These are phyloP conservation scores for Blastobasis adustella DNA, from an alignment of 2,888 invertebrate species.

Conservation along the genomic window DNA sequence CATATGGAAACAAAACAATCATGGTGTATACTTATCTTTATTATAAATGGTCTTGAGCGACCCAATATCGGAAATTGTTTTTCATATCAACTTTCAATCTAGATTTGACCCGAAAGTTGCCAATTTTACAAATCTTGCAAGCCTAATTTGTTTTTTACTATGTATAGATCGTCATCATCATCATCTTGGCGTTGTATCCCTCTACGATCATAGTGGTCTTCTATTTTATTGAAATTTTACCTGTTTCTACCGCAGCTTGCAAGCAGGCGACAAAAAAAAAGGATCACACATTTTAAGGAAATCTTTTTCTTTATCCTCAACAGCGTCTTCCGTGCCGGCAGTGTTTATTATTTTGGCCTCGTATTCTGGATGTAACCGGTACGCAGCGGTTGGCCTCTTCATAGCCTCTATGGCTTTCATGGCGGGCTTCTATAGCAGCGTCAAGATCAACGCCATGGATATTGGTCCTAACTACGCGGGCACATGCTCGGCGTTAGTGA, in stretches of 20 bases:
- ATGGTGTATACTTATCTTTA: too few species aligned
- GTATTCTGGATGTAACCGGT: slow-evolving; percentile 75
- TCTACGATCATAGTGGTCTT: too few species aligned
- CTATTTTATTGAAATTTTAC: too few species aligned
- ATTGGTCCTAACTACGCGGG: slow-evolving; percentile 79
- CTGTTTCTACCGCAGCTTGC: neutral
- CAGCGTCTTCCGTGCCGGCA: slow-evolving; percentile 78
- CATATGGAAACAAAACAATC: too few species aligned
- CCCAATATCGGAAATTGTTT: too few species aligned
- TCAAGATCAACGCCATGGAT: slow-evolving; percentile 80
- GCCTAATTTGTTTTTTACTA: too few species aligned
- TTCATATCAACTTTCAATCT: too few species aligned
- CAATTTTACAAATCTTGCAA: too few species aligned
- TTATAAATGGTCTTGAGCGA: too few species aligned
- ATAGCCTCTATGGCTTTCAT: slow-evolving; percentile 78
- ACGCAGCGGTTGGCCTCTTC: slow-evolving; percentile 68
- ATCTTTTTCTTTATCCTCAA: slow-evolving; percentile 22
- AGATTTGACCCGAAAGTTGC: too few species aligned
- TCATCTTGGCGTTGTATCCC: too few species aligned
- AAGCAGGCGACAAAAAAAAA: neutral
- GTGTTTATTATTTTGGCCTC: slow-evolving; percentile 77
- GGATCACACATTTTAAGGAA: slow-evolving; percentile 4
- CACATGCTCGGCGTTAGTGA: slow-evolving; percentile 77
- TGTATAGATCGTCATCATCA: too few species aligned
- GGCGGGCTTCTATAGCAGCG: slow-evolving; percentile 81